Evolutionary conservation across 2,113 vertebrate genomes (phyloP).

Genomic region (Axis porcinus): DNA sequence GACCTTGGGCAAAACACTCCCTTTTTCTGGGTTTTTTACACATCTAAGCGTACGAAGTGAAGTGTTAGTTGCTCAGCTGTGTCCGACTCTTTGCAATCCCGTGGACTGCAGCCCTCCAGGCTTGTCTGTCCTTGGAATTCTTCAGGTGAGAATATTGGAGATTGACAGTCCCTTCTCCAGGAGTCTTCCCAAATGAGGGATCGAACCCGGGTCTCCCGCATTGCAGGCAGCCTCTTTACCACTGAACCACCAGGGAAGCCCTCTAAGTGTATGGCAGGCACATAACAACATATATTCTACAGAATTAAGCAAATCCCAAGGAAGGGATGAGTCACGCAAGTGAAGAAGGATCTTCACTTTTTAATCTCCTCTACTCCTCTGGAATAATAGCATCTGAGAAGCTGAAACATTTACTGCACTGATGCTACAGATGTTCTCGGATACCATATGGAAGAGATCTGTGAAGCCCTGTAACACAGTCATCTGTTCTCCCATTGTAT

Average conservation of each 20-base stretch:
- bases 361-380: not conserved
- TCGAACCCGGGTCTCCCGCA: rapidly evolving
- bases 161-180: not conserved
- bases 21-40: not conserved
- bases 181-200: not conserved
- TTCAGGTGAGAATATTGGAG: not conserved
- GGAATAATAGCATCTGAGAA: not conserved
- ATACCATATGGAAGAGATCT: not conserved
- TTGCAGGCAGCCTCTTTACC: not conserved
- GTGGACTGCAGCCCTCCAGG: not conserved
- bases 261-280: not conserved
- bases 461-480: no score
- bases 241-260: not conserved
- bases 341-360: not conserved
- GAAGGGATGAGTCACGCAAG: not conserved
- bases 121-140: not conserved
- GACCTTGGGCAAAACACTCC: not conserved
- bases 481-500: not conserved
- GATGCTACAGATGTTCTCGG: not conserved
- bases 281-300: not conserved
- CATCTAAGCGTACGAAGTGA: not conserved
- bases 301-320: not conserved
- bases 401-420: not conserved
- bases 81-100: not conserved
- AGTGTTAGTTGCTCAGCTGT: not conserved